phyloP scores from a whole-genome alignment of 2,888 invertebrate genomes.

The Tridacna crocea region DNA sequence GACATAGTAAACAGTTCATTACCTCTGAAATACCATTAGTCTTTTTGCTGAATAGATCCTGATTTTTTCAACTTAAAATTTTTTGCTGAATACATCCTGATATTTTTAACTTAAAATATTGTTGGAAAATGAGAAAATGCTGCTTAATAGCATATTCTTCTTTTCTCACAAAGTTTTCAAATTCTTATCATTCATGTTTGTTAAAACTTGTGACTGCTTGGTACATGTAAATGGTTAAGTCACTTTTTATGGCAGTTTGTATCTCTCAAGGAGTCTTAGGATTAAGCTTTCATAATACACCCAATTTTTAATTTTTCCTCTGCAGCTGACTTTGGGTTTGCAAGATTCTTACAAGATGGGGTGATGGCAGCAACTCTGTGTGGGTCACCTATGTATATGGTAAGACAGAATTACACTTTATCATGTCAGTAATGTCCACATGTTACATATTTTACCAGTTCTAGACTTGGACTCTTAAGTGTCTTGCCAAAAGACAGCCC shows the following conservation, averaged over 20 bases:
- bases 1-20: no score
- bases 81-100: no score
- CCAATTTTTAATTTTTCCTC: conserved; percentile 27
- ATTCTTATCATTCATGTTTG: neutral
- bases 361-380: conserved; percentile 99
- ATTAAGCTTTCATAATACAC: neutral
- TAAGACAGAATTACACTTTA: conserved; percentile 84
- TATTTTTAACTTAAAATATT: no score
- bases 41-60: no score
- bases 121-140: neutral
- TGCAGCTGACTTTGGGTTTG: conserved; percentile 99
- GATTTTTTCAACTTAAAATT: no score
- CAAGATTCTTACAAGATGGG: conserved; percentile 98
- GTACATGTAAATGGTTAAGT: neutral
- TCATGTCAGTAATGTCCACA: no score
- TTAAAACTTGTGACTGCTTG: neutral
- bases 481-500: no score
- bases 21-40: no score
- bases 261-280: neutral
- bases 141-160: neutral
- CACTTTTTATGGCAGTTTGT: no score
- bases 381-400: conserved; percentile 99
- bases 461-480: no score
- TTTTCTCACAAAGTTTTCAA: neutral
- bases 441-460: no score